phyloP scores from a whole-genome alignment of 2,888 invertebrate species.

The Marronus borbonicus region DNA sequence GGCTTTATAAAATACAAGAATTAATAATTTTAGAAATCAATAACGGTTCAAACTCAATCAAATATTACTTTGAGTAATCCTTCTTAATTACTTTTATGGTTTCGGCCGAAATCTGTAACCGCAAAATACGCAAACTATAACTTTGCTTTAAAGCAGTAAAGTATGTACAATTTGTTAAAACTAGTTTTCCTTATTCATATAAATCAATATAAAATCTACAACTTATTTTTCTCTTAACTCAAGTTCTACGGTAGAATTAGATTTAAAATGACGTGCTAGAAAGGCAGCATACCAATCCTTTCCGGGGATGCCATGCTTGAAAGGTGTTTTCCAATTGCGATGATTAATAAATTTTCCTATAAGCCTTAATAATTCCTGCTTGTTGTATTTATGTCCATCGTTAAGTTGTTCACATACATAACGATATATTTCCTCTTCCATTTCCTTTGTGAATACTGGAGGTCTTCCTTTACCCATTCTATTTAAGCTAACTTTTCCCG shows the following conservation, averaged over 20 bases:
- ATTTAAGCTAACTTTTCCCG: not conserved
- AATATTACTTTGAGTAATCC: no score
- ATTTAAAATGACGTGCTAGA: not conserved
- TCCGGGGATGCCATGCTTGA: conserved; percentile 4
- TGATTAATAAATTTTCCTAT: conserved; percentile 5
- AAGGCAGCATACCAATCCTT: not conserved
- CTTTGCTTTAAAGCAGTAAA: no score
- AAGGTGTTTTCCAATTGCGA: conserved; percentile 6
- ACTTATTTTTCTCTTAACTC: no score
- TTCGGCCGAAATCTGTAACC: no score
- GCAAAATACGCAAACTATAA: no score
- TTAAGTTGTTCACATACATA: not conserved
- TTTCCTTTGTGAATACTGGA: not conserved
- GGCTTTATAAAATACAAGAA: no score
- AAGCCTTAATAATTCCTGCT: not conserved
- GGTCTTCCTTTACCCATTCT: not conserved
- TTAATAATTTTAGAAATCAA: no score
- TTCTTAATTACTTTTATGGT: no score
- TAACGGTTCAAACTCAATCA: no score
- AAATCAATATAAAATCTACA: no score
- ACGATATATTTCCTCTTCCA: conserved; percentile 2
- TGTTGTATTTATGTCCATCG: not conserved
- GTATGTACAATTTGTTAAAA: no score
- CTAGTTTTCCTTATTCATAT: no score
- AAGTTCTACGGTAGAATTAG: not conserved